Evolutionary conservation across 2,888 invertebrate genomes (phyloP).

Genomic region (Nowickia ferox): DNA sequence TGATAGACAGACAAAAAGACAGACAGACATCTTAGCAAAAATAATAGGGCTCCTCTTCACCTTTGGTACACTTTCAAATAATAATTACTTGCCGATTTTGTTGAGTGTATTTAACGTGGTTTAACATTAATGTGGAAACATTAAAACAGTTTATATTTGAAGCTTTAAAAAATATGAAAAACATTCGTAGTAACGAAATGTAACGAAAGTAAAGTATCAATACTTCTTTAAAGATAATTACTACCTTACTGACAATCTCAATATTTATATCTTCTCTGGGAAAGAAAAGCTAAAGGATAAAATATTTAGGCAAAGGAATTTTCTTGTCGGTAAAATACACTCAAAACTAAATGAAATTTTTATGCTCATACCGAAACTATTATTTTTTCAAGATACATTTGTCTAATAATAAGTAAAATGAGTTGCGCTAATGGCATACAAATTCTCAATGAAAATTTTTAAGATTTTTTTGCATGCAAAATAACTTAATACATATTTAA

Average conservation of each 20-base stretch:
- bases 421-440: background rate
- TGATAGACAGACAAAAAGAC: too few species aligned
- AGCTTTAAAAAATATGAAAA: conserved; percentile 20
- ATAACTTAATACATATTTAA: background rate
- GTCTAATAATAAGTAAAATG: background rate
- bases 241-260: conserved; percentile 78
- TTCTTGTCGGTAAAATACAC: conserved; percentile 21
- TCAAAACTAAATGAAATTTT: conserved; percentile 38
- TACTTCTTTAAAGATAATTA: conserved; percentile 76
- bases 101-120: conserved; percentile 30
- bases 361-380: conserved; percentile 33
- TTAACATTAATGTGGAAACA: conserved; percentile 7
- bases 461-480: background rate
- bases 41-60: too few species aligned
- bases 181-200: conserved; percentile 47
- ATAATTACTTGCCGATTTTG: background rate
- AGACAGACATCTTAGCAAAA: too few species aligned
- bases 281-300: background rate
- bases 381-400: background rate
- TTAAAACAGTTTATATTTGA: conserved; percentile 37
- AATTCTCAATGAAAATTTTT: background rate
- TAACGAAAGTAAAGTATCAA: conserved; percentile 63
- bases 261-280: conserved; percentile 72
- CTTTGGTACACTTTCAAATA: background rate
- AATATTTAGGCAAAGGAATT: conserved; percentile 40